A percentile compares a stretch with the other conserved stretches of the same genome.
Conservation (phyloP, 2,113 vertebrate species). For the Ariopsis seemanni region DNA sequence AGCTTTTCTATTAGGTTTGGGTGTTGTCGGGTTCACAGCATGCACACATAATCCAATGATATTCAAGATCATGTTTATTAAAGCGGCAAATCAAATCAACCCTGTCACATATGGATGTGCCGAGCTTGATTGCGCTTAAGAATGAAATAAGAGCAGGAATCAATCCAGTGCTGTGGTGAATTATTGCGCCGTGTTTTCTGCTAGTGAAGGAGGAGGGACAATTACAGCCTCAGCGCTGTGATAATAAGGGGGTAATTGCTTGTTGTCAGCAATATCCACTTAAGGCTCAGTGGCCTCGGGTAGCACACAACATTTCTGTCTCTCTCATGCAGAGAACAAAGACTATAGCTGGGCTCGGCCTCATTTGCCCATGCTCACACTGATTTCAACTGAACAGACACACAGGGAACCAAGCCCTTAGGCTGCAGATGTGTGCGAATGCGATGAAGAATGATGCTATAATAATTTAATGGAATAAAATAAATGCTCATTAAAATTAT, state of each 20-base stretch:
- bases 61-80: constrained; percentile 29
- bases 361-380: constrained; percentile 37
- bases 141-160: constrained; percentile 25
- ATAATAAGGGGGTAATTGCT: constrained; percentile 72
- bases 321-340: constrained; percentile 55
- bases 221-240: constrained; percentile 65
- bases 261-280: constrained; percentile 61
- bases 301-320: constrained; percentile 48
- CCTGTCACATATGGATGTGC: constrained; percentile 1
- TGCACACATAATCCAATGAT: constrained; percentile 1
- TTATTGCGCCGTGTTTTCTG: constrained; percentile 35
- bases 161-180: constrained; percentile 32
- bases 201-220: constrained; percentile 59
- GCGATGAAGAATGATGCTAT: not conserved
- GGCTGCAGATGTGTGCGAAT: constrained; percentile 16
- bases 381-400: constrained; percentile 46
- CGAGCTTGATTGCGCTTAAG: constrained; percentile 16
- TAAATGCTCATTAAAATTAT: constrained; percentile 17
- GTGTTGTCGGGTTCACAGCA: not conserved
- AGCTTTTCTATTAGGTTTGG: constrained; percentile 23
- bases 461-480: constrained; percentile 36
- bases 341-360: constrained; percentile 44
- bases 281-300: constrained; percentile 56
- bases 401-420: constrained; percentile 30
- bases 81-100: constrained; percentile 15